These are phyloP conservation scores for Urocynchramus pylzowi DNA, from an alignment of 2,113 vertebrate genomes.

Conservation along the genomic window DNA sequence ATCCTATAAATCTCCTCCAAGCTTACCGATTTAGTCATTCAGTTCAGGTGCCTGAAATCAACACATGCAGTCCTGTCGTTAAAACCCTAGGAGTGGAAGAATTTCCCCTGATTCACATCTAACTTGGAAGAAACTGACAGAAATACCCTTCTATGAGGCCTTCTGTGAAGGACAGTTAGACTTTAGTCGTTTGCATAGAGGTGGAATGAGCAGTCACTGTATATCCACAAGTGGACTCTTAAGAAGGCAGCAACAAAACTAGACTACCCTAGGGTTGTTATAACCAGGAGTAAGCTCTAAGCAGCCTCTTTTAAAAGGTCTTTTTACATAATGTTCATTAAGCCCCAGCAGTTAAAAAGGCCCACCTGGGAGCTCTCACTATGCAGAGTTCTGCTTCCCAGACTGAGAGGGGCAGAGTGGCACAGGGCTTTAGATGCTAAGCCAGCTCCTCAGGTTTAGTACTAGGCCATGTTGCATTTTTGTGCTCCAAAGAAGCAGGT, in stretches of 20 bases:
- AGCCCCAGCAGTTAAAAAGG: not conserved
- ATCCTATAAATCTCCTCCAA: not conserved
- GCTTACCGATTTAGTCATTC: not conserved
- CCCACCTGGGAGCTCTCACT: not conserved
- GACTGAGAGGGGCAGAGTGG: not conserved
- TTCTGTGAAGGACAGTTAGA: not conserved
- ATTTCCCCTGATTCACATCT: not conserved
- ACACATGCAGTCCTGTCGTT: rapidly evolving
- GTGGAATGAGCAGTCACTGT: not conserved
- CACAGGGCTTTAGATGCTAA: not conserved
- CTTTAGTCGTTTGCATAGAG: not conserved
- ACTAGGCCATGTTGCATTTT: not conserved
- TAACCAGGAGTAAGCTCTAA: not conserved
- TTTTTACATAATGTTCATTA: not conserved
- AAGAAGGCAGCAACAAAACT: not conserved
- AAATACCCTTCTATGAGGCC: not conserved
- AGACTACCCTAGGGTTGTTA: not conserved
- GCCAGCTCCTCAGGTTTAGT: not conserved
- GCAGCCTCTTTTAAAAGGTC: not conserved
- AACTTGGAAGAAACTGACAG: not conserved
- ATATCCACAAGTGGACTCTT: not conserved
- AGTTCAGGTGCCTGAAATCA: not conserved
- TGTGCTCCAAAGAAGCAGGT: not conserved
- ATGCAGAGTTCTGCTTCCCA: not conserved
- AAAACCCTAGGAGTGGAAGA: not conserved